Conservation (phyloP, 2,888 invertebrate species). For the Antitype chi region DNA sequence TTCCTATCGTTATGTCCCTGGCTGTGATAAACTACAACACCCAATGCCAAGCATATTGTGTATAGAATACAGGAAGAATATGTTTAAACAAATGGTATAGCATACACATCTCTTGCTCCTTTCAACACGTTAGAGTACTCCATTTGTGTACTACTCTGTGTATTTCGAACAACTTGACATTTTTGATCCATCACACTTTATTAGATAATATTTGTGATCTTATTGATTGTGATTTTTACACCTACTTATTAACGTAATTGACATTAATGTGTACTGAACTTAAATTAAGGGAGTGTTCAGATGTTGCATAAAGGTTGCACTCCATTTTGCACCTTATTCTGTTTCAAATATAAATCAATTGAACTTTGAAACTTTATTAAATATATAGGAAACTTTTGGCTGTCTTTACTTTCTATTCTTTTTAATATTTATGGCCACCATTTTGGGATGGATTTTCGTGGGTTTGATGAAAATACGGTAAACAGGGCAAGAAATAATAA, state of each 20-base stretch:
- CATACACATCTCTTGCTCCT: neutral
- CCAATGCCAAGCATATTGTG: neutral
- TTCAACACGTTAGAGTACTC: neutral
- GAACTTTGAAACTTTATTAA: slow-evolving; percentile 4
- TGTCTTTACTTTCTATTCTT: neutral
- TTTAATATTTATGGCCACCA: neutral
- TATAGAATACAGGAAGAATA: neutral
- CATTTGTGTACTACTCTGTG: slow-evolving; percentile 31
- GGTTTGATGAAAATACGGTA: slow-evolving; percentile 47
- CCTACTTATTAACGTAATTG: slow-evolving; percentile 43
- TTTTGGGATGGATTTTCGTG: slow-evolving; percentile 9
- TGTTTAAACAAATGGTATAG: no score
- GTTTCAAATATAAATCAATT: slow-evolving; percentile 2
- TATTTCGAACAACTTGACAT: neutral
- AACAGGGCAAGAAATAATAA: slow-evolving; percentile 57
- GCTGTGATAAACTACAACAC: neutral
- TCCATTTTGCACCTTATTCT: slow-evolving; percentile 16
- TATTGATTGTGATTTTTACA: slow-evolving; percentile 67
- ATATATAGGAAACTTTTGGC: neutral
- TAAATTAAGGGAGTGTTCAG: slow-evolving; percentile 31
- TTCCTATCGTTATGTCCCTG: neutral
- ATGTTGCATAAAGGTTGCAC: slow-evolving; percentile 17
- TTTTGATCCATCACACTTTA: slow-evolving; percentile 40
- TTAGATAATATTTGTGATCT: slow-evolving; percentile 60
- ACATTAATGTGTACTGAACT: slow-evolving; percentile 41